phyloP scores from a whole-genome alignment of 2,888 invertebrate genomes.

The Macrosiphum euphorbiae region DNA sequence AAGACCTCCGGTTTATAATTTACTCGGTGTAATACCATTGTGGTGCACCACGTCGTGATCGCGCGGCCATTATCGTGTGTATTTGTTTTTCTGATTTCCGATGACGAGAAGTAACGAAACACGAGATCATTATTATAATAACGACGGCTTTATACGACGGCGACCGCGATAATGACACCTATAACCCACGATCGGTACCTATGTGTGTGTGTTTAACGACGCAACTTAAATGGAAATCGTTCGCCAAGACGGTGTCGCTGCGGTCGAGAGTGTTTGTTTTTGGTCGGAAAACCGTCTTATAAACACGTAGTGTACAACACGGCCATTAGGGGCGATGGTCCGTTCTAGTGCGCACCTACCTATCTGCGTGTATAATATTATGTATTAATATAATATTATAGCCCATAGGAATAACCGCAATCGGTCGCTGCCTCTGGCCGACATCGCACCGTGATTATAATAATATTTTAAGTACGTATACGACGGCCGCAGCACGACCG shows the following conservation, averaged over 20 bases:
- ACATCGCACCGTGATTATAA: background rate
- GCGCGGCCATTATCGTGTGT: background rate
- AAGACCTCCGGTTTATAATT: background rate
- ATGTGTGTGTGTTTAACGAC: background rate
- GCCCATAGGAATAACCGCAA: background rate
- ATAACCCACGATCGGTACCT: background rate
- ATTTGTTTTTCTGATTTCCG: constrained; percentile 31
- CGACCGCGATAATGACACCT: constrained; percentile 10
- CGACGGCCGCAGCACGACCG: constrained; percentile 6
- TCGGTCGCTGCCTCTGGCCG: background rate
- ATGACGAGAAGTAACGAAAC: background rate
- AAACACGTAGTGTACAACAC: background rate
- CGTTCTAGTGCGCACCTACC: background rate
- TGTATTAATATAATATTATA: constrained; percentile 2
- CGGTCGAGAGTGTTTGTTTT: constrained; percentile 30
- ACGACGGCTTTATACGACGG: background rate
- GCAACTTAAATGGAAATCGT: constrained; percentile 3
- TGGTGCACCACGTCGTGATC: background rate
- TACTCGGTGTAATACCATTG: background rate
- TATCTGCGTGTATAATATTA: background rate
- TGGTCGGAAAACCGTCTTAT: background rate
- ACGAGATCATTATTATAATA: constrained; percentile 7
- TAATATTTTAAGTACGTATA: background rate
- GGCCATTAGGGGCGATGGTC: background rate
- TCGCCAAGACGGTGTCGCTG: background rate